phyloP scores from a whole-genome alignment of 2,797 vertebrate genomes.

The Onychomys torridus region DNA sequence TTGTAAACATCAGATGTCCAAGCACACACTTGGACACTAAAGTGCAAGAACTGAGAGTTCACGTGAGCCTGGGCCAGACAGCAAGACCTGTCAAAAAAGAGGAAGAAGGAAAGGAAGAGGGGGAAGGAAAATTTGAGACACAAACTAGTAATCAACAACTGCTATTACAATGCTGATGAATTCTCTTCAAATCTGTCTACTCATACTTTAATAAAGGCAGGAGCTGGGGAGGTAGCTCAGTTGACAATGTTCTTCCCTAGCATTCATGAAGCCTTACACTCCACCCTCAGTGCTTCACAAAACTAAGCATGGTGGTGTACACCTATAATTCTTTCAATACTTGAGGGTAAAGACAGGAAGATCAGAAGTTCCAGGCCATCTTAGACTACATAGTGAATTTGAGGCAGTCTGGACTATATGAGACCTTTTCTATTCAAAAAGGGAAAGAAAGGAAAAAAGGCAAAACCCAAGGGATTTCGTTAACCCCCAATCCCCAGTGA shows the following conservation, averaged over 20 bases:
- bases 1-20: no score
- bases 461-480: neutral
- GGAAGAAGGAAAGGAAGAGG: neutral
- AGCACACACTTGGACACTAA: neutral
- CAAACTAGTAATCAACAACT: neutral
- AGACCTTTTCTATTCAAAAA: neutral
- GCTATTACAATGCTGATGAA: neutral
- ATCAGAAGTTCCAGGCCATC: neutral
- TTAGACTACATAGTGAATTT: neutral
- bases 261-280: neutral
- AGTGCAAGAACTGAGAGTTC: neutral
- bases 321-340: neutral
- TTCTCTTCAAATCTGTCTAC: neutral
- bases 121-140: neutral
- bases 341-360: neutral
- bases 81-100: neutral
- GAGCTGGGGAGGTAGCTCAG: neutral
- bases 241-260: neutral
- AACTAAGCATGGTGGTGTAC: neutral
- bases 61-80: neutral
- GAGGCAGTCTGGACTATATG: neutral
- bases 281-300: neutral
- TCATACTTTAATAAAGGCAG: constrained; percentile 13
- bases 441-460: neutral
- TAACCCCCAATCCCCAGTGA: neutral